Percentiles rank a stretch among this genome's conserved stretches.
Evolutionary conservation across 2,888 invertebrate species (phyloP).

Genomic region (Drosophila lacicola): DNA sequence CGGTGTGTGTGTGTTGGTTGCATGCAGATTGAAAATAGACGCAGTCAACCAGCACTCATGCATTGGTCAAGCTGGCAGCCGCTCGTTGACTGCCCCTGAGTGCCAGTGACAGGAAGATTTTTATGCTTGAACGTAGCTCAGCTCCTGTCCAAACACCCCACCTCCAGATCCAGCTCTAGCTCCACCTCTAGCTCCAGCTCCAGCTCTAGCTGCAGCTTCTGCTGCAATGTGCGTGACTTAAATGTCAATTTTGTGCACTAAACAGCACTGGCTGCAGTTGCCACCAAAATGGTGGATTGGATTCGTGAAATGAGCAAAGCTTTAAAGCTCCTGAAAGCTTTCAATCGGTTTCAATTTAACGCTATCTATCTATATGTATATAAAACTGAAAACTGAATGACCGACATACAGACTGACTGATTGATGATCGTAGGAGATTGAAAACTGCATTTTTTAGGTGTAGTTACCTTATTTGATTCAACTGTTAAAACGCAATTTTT

Average conservation of each 20-base stretch:
- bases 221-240: constrained; percentile 55
- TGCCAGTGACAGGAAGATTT: constrained; percentile 49
- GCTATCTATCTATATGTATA: too few species aligned
- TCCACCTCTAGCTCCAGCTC: neutral
- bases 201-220: constrained; percentile 2
- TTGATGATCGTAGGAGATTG: too few species aligned
- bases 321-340: constrained; percentile 19
- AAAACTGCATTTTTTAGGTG: too few species aligned
- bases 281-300: constrained; percentile 15
- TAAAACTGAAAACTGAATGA: too few species aligned
- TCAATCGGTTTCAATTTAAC: neutral
- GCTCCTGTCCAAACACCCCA: constrained; percentile 9
- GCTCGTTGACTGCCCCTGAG: constrained; percentile 27
- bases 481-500: too few species aligned
- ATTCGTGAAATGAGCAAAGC: constrained; percentile 3
- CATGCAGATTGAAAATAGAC: constrained; percentile 72
- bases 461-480: too few species aligned
- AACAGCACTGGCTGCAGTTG: constrained; percentile 33
- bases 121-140: constrained; percentile 36
- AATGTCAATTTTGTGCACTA: constrained; percentile 58
- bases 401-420: too few species aligned
- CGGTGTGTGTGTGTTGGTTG: constrained; percentile 13
- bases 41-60: constrained; percentile 68
- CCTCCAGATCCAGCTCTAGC: constrained; percentile 2
- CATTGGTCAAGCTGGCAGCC: constrained; percentile 53